A percentile compares a stretch with the other conserved stretches of the same genome.
Conservation (phyloP, 2,888 invertebrate genomes). For the Acleris holmiana region DNA sequence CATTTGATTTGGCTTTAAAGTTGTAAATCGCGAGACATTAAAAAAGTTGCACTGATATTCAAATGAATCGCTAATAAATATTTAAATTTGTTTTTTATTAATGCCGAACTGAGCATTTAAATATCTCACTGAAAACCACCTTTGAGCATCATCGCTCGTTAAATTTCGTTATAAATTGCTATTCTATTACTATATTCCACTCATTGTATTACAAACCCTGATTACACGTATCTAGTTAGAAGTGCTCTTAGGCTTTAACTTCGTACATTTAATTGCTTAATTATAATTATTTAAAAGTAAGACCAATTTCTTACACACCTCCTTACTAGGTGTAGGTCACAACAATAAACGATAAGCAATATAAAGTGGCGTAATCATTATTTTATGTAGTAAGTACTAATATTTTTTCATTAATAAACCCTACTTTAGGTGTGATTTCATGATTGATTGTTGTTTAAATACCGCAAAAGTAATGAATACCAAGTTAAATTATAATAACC, state of each 20-base stretch:
- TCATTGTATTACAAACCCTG: constrained; percentile 26
- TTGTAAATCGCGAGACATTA: constrained; percentile 33
- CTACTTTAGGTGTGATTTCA: no score
- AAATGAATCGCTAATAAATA: no score
- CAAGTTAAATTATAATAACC: no score
- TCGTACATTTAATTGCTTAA: background rate
- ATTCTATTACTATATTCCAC: constrained; percentile 1
- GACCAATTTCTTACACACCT: background rate
- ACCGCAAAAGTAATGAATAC: no score
- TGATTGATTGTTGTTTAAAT: no score
- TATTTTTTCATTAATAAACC: no score
- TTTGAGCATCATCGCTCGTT: background rate
- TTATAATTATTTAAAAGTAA: constrained; percentile 1
- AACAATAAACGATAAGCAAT: no score
- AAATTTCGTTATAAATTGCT: background rate
- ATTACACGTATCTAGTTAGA: constrained; percentile 11
- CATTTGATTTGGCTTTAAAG: constrained; percentile 68
- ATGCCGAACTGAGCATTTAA: no score
- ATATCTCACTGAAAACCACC: background rate
- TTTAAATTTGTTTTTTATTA: no score
- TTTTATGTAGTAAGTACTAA: no score
- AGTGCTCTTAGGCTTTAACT: background rate
- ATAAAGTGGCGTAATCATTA: no score
- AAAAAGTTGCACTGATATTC: background rate
- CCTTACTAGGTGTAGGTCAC: no score